Base-by-base conservation (phyloP, 1,140 invertebrate genomes). In the Ptiloglossa arizonensis region DNA sequence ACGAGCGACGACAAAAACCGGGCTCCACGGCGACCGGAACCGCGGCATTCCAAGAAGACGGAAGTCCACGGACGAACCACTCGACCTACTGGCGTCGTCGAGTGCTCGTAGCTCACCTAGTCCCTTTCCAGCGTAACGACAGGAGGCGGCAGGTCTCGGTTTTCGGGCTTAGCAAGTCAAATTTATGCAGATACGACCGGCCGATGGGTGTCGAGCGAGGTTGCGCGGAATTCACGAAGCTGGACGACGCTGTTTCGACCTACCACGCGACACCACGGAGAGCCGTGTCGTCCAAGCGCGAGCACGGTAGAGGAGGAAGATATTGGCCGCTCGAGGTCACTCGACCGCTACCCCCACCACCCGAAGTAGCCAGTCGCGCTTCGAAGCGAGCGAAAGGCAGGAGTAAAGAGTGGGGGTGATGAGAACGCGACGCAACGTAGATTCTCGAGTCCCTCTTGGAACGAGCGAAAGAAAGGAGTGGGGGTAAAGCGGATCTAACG, bases 81-180 rank as follows among this genome's bases (percentile, higher is more conserved):
- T 62, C 66, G 80, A 82, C 80, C 80, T 60, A 71, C 46, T 71
- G n/a, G 56, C 38, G 54, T 44, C 38, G 48, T 22, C 22, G 35
- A 13, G 27, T 22, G 67, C 50, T 48, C 75, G 71, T 79, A 79
- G 57, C 75, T 70, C 76, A 54, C 67, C 52, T 52, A 71, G 29
- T 35, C 22, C 48, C 35, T 78, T 41, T 54, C 38, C 44, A 59
- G 48, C 70, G 41, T 75, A 80, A 84, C 81, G 82, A 84, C 81
- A 80, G 71, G 81, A 71, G 57, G 66, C 48, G 27, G 22, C 22
- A 22, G 59, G 8, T 64, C 17, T n/a, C 24, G 35, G 13, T 89
- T 90, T 89, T 87, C 84, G 82, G 74, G 70, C 71, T 91, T 91
- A 90, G 90, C 90, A 91, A 91, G 90, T 91, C 90, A 91, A 91